Conservation (phyloP, 2,888 invertebrate genomes). For the Synanthedon tipuliformis region DNA sequence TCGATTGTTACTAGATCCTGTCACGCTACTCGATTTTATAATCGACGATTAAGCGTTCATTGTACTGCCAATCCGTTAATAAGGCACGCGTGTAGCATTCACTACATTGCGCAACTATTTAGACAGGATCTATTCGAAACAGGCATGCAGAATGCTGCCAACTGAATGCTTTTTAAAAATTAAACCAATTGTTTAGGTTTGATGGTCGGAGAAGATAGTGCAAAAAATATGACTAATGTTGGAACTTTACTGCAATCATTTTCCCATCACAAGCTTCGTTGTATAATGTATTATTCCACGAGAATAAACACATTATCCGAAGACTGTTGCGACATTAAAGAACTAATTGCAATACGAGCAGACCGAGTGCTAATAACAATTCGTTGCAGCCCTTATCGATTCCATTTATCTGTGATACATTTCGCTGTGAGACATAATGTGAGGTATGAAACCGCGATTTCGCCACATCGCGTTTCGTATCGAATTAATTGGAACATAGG, state of each 20-base stretch:
- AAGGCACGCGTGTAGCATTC: conserved; percentile 1
- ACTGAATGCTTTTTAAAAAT: no score
- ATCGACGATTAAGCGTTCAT: conserved; percentile 21
- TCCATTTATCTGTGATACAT: conserved; percentile 33
- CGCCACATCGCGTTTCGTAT: conserved; percentile 33
- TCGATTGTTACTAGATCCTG: conserved; percentile 20
- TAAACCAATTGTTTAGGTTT: background rate
- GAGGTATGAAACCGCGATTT: conserved; percentile 33
- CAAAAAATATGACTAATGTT: background rate
- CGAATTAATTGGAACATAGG: conserved; percentile 45
- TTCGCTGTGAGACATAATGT: conserved; percentile 8
- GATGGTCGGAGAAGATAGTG: background rate
- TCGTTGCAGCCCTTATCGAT: conserved; percentile 33
- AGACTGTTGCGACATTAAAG: background rate
- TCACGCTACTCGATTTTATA: conserved; percentile 6
- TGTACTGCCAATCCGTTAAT: conserved; percentile 16
- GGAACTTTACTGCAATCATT: background rate
- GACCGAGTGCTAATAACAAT: conserved; percentile 23
- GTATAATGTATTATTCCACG: background rate
- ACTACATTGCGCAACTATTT: background rate
- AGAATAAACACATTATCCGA: background rate
- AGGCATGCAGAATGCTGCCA: no score
- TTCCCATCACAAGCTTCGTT: background rate
- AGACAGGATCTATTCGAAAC: background rate
- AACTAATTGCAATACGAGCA: conserved; percentile 1